These are phyloP conservation scores for Glareola pratincola DNA, from an alignment of 2,113 vertebrate genomes.

Conservation along the genomic window DNA sequence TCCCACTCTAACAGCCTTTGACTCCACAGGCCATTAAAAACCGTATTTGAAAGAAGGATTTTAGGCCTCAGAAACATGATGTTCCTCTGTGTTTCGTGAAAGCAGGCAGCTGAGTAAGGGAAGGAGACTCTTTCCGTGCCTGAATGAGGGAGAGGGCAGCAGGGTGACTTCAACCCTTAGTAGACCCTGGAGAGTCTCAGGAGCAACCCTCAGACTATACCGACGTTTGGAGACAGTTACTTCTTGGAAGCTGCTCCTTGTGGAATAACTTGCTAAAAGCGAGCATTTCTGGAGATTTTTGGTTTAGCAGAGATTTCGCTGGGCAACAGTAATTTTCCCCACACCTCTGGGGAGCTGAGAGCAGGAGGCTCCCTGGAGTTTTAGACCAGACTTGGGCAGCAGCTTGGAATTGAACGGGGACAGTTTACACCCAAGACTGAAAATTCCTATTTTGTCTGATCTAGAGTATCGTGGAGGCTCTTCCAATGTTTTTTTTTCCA, in stretches of 20 bases:
- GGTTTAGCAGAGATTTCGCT: background rate
- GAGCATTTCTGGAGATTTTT: background rate
- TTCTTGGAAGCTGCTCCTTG: background rate
- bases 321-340: background rate
- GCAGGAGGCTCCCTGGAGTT: background rate
- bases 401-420: background rate
- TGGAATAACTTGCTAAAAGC: background rate
- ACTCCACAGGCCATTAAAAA: background rate
- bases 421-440: background rate
- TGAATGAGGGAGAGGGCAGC: background rate
- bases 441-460: background rate
- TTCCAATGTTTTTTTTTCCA: background rate
- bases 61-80: background rate
- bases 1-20: slow-evolving; percentile 43
- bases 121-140: background rate
- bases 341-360: background rate
- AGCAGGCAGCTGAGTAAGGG: background rate
- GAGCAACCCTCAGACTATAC: background rate
- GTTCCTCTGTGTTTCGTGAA: background rate
- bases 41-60: background rate
- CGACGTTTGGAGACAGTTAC: background rate
- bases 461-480: background rate
- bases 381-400: background rate
- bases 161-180: background rate
- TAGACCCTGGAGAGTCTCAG: background rate